phyloP scores from a whole-genome alignment of 1,140 invertebrate species.

The Conus betulinus region DNA sequence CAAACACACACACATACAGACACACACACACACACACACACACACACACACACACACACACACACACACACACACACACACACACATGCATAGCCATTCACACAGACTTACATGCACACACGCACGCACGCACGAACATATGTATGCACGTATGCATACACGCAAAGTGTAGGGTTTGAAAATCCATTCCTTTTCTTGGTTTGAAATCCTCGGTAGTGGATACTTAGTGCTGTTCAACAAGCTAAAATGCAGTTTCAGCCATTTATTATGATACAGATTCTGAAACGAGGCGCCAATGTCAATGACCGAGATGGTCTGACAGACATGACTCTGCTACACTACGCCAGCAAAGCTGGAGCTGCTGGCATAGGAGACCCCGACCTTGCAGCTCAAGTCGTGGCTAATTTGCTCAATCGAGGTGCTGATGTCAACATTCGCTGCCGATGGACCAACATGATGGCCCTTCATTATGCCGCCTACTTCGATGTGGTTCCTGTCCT shows the following conservation, averaged over 20 bases:
- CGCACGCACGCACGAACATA: no score
- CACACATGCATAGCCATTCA: no score
- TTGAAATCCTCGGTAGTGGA: not conserved
- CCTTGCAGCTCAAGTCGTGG: constrained; percentile 65
- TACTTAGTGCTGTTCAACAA: no score
- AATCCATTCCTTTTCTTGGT: not conserved
- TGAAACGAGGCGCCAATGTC: constrained; percentile 76
- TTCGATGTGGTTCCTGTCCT: constrained; percentile 79
- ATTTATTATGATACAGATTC: constrained; percentile 65
- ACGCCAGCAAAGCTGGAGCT: constrained; percentile 79
- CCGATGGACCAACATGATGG: constrained; percentile 80
- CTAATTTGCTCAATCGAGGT: constrained; percentile 74
- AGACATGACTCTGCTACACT: constrained; percentile 80
- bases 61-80: no score
- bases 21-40: no score
- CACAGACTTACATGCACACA: no score
- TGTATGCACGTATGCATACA: no score
- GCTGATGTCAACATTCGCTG: constrained; percentile 78
- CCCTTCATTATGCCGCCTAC: constrained; percentile 79
- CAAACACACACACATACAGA: no score
- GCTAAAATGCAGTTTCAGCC: no score
- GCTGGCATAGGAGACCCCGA: constrained; percentile 77
- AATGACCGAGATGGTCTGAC: constrained; percentile 79
- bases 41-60: no score
- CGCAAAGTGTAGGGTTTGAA: no score